phyloP scores from a whole-genome alignment of 2,797 vertebrate species.

The Sylvia borin region DNA sequence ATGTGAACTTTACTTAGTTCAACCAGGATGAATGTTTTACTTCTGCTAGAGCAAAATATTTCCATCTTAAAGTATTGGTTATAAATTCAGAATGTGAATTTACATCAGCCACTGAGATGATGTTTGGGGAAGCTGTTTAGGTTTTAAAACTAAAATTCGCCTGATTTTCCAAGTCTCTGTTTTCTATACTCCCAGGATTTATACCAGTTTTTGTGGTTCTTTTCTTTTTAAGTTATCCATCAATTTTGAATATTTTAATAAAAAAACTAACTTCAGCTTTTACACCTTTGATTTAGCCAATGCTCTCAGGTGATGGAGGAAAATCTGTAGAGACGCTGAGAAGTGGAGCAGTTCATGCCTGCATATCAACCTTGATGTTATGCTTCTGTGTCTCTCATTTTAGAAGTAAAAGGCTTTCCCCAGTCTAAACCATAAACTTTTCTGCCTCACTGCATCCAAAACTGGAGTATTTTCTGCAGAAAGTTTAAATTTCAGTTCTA shows the following conservation, averaged over 20 bases:
- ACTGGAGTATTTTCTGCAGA: neutral
- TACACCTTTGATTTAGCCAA: neutral
- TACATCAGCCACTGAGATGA: neutral
- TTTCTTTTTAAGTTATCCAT: neutral
- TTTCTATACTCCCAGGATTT: neutral
- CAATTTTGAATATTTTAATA: neutral
- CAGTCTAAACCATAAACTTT: neutral
- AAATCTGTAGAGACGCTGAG: neutral
- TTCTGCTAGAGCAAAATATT: conserved; percentile 6
- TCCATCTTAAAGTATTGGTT: conserved; percentile 22
- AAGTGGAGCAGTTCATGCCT: neutral
- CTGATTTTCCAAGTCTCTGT: neutral
- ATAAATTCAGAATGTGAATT: neutral
- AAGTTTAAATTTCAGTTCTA: neutral
- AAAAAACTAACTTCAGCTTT: neutral
- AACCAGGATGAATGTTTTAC: neutral
- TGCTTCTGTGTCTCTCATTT: neutral
- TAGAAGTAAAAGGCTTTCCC: neutral
- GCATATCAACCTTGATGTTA: neutral
- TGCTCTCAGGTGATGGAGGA: neutral
- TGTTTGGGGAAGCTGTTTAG: neutral
- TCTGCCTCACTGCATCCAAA: neutral
- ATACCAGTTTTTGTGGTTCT: neutral
- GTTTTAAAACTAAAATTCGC: neutral
- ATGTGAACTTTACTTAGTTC: conserved; percentile 43